Percentiles rank a stretch among this genome's conserved stretches.
phyloP scores from a whole-genome alignment of 2,797 vertebrate genomes.

The Mallotus villosus region DNA sequence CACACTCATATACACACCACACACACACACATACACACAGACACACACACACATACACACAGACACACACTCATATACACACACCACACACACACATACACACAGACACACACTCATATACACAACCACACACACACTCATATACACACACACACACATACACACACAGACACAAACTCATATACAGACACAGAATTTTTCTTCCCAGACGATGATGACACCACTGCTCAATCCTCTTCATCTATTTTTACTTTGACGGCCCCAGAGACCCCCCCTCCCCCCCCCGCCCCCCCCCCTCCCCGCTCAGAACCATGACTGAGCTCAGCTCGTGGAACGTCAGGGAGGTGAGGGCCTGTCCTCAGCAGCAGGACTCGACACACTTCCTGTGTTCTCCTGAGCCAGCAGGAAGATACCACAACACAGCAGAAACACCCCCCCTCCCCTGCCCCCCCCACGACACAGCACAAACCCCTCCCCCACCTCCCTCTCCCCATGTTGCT shows the following conservation, averaged over 20 bases:
- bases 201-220: not conserved
- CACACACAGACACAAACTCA: not conserved
- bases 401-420: too few relatives aligned
- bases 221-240: not conserved
- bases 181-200: not conserved
- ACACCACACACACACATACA: not conserved
- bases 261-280: too few relatives aligned
- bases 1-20: too few relatives aligned
- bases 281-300: too few relatives aligned
- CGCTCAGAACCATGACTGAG: too few relatives aligned
- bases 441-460: slow-evolving; percentile 24
- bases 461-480: not conserved
- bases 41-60: not conserved
- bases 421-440: not conserved
- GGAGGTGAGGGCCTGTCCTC: too few relatives aligned
- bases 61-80: not conserved
- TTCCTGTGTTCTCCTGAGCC: too few relatives aligned
- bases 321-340: too few relatives aligned
- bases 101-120: not conserved
- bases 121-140: not conserved
- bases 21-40: not conserved
- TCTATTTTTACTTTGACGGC: too few relatives aligned
- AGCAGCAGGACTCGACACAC: too few relatives aligned
- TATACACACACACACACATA: not conserved
- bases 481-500: slow-evolving; percentile 38